A percentile compares a stretch with the other conserved stretches of the same genome.
These are phyloP conservation scores for Trinectes maculatus DNA, from an alignment of 2,113 vertebrate genomes.

Conservation along the genomic window DNA sequence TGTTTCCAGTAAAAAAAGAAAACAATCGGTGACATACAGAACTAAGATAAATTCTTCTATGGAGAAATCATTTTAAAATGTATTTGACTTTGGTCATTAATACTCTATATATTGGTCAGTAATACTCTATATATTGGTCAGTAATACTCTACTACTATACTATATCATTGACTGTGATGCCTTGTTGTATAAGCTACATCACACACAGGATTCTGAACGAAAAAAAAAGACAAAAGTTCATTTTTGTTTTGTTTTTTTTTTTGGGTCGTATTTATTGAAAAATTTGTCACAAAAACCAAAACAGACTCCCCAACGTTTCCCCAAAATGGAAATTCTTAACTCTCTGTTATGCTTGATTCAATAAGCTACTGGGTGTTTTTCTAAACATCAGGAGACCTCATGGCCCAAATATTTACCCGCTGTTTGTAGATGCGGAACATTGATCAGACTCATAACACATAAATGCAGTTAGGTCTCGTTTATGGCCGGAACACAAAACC, in stretches of 20 bases:
- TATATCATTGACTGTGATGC: slow-evolving; percentile 25
- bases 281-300: too few relatives aligned
- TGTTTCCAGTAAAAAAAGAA: neutral
- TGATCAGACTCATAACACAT: neutral
- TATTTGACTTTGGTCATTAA: too few relatives aligned
- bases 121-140: too few relatives aligned
- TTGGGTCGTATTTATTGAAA: too few relatives aligned
- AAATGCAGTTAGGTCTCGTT: neutral
- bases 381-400: neutral
- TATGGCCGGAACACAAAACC: neutral
- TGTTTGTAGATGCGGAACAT: slow-evolving; percentile 10
- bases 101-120: too few relatives aligned
- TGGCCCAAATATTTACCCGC: neutral
- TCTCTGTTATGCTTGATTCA: neutral
- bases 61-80: neutral
- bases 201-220: slow-evolving; percentile 21
- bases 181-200: slow-evolving; percentile 10
- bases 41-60: neutral
- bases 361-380: slow-evolving; percentile 7
- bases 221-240: neutral
- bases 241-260: too few relatives aligned
- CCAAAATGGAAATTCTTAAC: neutral
- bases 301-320: too few relatives aligned
- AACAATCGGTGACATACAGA: neutral
- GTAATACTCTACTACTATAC: neutral